Conservation (phyloP, 2,888 invertebrate species). For the Leptinotarsa juncta region DNA sequence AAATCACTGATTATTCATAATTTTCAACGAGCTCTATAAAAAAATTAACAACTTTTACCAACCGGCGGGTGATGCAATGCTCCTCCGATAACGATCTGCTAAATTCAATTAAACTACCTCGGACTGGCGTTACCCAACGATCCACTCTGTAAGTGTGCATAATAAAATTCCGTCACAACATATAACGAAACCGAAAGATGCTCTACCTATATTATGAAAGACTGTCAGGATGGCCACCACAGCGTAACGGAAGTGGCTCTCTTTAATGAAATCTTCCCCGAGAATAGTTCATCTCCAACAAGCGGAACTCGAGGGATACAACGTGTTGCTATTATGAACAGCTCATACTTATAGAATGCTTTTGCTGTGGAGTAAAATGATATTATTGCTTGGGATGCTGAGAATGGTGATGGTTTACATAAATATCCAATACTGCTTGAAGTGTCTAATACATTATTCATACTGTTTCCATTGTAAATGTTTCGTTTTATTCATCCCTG, state of each 20-base stretch:
- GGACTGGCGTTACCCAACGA: conserved; percentile 38
- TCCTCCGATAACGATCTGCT: conserved; percentile 39
- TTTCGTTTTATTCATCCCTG: too few relatives aligned
- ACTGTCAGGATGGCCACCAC: conserved; percentile 46
- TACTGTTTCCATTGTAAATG: too few relatives aligned
- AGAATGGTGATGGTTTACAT: too few relatives aligned
- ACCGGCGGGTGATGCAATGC: conserved; percentile 32
- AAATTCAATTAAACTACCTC: conserved; percentile 40
- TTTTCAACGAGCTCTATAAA: conserved; percentile 4
- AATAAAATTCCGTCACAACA: conserved; percentile 36
- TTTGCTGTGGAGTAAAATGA: too few relatives aligned
- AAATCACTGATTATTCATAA: conserved; percentile 15
- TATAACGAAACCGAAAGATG: conserved; percentile 30
- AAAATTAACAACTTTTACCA: conserved; percentile 35
- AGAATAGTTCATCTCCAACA: conserved; percentile 58
- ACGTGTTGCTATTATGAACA: too few relatives aligned
- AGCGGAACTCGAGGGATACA: conserved; percentile 53
- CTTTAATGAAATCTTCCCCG: conserved; percentile 62
- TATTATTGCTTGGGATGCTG: too few relatives aligned
- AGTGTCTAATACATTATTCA: too few relatives aligned
- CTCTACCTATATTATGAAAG: conserved; percentile 42
- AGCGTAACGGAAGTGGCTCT: conserved; percentile 60
- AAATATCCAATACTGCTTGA: too few relatives aligned
- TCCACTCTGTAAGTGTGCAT: conserved; percentile 19
- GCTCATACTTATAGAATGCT: too few relatives aligned